Evolutionary conservation across 2,888 invertebrate species (phyloP), one percentile per base, ranked within the genome.

Genomic region (Ochropacha duplaris): DNA sequence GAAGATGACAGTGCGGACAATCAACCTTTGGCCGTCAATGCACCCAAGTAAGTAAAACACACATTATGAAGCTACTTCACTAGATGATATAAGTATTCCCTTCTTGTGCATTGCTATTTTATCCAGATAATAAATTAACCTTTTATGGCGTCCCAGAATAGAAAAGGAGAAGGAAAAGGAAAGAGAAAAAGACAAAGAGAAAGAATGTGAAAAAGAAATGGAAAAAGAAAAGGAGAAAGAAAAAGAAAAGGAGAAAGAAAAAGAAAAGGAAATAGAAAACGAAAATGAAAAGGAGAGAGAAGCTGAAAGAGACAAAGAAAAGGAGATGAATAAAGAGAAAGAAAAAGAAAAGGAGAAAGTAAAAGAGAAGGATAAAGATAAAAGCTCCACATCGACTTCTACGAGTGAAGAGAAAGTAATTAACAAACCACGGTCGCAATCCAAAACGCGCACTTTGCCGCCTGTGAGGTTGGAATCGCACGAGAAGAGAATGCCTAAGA

Each of bases 1-100:
- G 90, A 83, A 50, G 93, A 93, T 54, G 90, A 89, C 69, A 92
- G 89, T 61, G 90, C 90, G 31, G 94, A 93, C 66, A 94, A 93
- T 67, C 93, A 92, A 54, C 93, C 93, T 0, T 76, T 86, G 0
- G 86, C 87, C 31, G 68, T 68, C 1, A 86, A 88, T 24, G 83
- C 89, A 4, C 88, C 90, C 3, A 91, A 90, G 92, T 92, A 71
- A 77, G 86, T 78, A 44, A 44, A 12, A n/a, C n/a, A 1, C 4
- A 34, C 4, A 34, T 14, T 2, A 0, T 34, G 14, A 12, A 1
- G 11, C 6, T 5, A 31, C 9, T 31, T 31, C 31, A 31, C 28
- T 28, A 8, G 28, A 28, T 4, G 26, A 5, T 2, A 5, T 26
- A 26, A 26, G 9, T 28, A 28, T 9, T 9, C 9, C 9, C 1